These are phyloP conservation scores for Lasioglossum lativentre DNA, from an alignment of 2,888 invertebrate species.

Conservation along the genomic window DNA sequence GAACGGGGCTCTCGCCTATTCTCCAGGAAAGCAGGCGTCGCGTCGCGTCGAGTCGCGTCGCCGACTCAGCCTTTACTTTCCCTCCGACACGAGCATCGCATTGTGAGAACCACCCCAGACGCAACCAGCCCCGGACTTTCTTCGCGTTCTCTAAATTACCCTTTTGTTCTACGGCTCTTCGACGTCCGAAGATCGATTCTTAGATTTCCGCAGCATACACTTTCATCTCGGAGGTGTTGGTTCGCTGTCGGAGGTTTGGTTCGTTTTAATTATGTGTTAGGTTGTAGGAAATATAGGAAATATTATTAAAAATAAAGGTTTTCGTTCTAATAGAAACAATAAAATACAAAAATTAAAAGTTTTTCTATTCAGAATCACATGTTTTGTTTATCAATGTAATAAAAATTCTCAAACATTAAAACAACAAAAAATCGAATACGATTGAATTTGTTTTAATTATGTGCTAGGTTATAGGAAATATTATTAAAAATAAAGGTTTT, in stretches of 20 bases:
- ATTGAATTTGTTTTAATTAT: no score
- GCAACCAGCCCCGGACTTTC: neutral
- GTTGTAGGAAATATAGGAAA: no score
- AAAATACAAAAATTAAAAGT: no score
- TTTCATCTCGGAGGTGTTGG: neutral
- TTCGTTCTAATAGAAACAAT: no score
- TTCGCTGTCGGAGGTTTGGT: neutral
- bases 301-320: no score
- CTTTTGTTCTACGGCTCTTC: neutral
- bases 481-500: no score
- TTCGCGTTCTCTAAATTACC: neutral
- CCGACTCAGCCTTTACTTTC: neutral
- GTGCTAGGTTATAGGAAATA: no score
- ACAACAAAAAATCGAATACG: no score
- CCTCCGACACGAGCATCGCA: neutral
- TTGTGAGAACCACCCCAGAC: constrained; percentile 21
- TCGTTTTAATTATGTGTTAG: no score
- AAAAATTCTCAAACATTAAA: no score
- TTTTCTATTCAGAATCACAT: no score
- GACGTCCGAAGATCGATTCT: neutral
- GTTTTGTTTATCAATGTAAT: no score
- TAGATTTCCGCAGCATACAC: constrained; percentile 1
- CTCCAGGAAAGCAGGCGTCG: neutral
- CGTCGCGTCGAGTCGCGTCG: neutral
- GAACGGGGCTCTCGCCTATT: constrained; percentile 24